Evolutionary conservation across 2,888 invertebrate species (phyloP).

Genomic region (Pegoplata infirma): DNA sequence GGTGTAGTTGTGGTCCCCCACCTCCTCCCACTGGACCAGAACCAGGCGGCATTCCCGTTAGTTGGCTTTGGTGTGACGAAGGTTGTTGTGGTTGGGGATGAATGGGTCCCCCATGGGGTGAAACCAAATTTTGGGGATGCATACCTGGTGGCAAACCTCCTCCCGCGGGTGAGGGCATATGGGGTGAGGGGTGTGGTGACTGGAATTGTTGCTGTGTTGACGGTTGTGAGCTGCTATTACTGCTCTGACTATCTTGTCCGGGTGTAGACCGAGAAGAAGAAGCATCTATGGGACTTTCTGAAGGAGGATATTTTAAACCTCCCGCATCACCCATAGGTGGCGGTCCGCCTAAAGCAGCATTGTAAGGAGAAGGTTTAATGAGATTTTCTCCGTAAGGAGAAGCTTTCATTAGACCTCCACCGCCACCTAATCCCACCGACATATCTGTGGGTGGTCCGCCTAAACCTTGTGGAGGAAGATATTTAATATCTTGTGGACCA

Average conservation of each 20-base stretch:
- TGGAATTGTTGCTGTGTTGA: conserved; percentile 74
- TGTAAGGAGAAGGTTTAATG: conserved; percentile 76
- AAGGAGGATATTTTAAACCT: conserved; percentile 72
- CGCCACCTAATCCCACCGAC: conserved; percentile 61
- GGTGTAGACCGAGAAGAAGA: conserved; percentile 76
- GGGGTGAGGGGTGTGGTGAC: conserved; percentile 77
- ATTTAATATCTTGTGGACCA: conserved; percentile 77
- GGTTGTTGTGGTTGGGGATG: conserved; percentile 55
- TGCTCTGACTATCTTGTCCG: conserved; percentile 78
- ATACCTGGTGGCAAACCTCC: conserved; percentile 74
- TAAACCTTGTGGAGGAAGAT: conserved; percentile 71
- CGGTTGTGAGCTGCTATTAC: conserved; percentile 77
- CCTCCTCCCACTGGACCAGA: conserved; percentile 43
- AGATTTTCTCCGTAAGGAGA: conserved; percentile 76
- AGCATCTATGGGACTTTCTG: conserved; percentile 77
- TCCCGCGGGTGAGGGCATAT: conserved; percentile 75
- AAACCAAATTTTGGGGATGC: conserved; percentile 77
- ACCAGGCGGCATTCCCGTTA: conserved; percentile 65
- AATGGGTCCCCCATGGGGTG: conserved; percentile 72
- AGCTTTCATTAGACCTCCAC: conserved; percentile 69
- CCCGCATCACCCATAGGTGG: conserved; percentile 42
- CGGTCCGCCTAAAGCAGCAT: conserved; percentile 65
- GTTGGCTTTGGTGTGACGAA: conserved; percentile 56
- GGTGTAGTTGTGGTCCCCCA: background rate
- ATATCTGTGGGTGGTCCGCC: conserved; percentile 60